A percentile compares a stretch with the other conserved stretches of the same genome.
phyloP scores from a whole-genome alignment of 2,888 invertebrate genomes.

The Glyphotaelius pellucidus region DNA sequence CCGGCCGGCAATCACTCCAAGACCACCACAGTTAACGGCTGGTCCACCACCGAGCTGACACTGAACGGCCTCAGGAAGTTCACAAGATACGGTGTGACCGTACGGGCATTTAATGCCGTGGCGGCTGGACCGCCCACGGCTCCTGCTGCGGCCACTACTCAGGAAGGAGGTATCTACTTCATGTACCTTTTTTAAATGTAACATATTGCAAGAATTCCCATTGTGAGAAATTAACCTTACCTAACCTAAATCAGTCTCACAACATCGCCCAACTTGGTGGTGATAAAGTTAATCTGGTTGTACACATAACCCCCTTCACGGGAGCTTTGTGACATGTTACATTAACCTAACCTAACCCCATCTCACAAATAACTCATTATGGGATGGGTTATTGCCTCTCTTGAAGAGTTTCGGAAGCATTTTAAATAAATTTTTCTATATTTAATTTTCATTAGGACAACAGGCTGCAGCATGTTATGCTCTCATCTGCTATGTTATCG shows the following conservation, averaged over 20 bases:
- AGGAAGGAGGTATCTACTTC: conserved; percentile 82
- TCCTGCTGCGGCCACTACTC: conserved; percentile 82
- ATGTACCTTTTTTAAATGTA: background rate
- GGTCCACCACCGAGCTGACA: conserved; percentile 82
- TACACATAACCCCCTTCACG: too few relatives aligned
- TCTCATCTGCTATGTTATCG: background rate
- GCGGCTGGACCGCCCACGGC: conserved; percentile 87
- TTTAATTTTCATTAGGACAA: background rate
- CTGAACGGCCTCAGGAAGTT: conserved; percentile 84
- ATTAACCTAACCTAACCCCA: too few relatives aligned
- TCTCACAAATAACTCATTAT: too few relatives aligned
- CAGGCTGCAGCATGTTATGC: background rate
- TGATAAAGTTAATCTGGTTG: too few relatives aligned
- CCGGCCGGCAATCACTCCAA: conserved; percentile 69
- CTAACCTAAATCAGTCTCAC: too few relatives aligned
- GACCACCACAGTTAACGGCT: conserved; percentile 82
- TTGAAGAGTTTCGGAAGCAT: background rate
- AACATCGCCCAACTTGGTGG: too few relatives aligned
- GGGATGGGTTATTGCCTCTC: background rate
- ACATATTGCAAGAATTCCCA: background rate
- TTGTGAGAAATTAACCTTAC: too few relatives aligned
- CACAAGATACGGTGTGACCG: conserved; percentile 87
- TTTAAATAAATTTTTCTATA: too few relatives aligned
- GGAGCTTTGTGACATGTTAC: too few relatives aligned
- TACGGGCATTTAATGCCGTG: conserved; percentile 88